Percentiles rank a stretch among this genome's conserved stretches.
phyloP scores from a whole-genome alignment of 2,113 vertebrate species.

The Labeo catla region DNA sequence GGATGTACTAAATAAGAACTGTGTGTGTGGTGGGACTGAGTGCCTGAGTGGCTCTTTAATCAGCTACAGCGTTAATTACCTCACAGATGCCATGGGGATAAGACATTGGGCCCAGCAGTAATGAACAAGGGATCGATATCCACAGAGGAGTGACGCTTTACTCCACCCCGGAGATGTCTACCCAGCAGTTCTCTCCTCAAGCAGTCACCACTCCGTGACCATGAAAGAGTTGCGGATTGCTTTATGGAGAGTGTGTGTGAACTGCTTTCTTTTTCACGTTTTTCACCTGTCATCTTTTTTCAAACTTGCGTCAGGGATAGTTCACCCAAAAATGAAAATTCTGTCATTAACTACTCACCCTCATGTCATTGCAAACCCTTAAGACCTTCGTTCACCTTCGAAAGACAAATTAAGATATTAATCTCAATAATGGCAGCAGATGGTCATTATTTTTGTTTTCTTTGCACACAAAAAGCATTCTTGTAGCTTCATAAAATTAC shows the following conservation, averaged over 20 bases:
- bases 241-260: not conserved
- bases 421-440: no score
- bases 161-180: slow-evolving; percentile 25
- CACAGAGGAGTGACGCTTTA: slow-evolving; percentile 48
- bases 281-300: not conserved
- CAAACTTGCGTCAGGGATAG: not conserved
- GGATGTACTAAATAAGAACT: not conserved
- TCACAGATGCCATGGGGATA: slow-evolving; percentile 63
- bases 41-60: slow-evolving; percentile 64
- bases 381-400: no score
- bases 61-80: slow-evolving; percentile 73
- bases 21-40: not conserved
- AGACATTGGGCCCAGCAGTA: slow-evolving; percentile 67
- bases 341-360: no score
- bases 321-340: no score
- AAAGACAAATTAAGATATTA: no score
- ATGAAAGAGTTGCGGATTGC: slow-evolving; percentile 16
- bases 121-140: slow-evolving; percentile 71
- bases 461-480: no score
- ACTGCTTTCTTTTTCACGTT: not conserved
- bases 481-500: no score
- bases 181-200: not conserved
- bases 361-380: no score
- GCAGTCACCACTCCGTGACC: not conserved
- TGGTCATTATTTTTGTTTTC: no score